These are phyloP conservation scores for Antheraea assamensis DNA, from an alignment of 2,888 invertebrate species.

Conservation along the genomic window DNA sequence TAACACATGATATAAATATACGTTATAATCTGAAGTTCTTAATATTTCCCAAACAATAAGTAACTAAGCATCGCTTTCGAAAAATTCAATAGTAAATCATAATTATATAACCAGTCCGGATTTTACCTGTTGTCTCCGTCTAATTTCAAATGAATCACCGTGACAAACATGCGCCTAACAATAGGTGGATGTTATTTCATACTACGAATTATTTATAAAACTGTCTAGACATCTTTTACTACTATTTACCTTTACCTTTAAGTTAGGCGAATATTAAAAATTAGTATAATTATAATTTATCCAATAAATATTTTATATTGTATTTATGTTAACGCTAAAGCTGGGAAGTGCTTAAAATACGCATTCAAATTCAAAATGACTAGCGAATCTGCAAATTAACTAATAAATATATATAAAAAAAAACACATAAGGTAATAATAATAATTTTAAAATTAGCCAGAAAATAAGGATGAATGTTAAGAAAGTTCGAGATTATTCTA, in stretches of 20 bases:
- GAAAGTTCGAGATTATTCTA: no score
- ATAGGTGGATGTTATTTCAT: conserved; percentile 1
- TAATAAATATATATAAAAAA: no score
- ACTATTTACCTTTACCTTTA: not conserved
- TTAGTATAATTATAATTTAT: no score
- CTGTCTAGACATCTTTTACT: not conserved
- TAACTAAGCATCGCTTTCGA: conserved; percentile 15
- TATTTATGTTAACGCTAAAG: no score
- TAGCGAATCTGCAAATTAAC: no score
- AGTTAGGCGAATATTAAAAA: not conserved
- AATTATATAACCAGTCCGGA: conserved; percentile 22
- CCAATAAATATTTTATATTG: no score
- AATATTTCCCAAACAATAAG: conserved; percentile 16
- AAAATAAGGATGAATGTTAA: no score
- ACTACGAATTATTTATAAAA: not conserved
- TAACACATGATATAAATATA: not conserved
- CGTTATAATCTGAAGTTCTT: not conserved
- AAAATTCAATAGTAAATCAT: conserved; percentile 22
- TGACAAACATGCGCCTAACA: conserved; percentile 9
- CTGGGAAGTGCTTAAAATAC: no score
- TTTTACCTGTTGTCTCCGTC: conserved; percentile 11
- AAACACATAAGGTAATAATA: no score
- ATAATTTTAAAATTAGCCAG: no score
- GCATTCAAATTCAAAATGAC: no score
- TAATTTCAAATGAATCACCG: conserved; percentile 14